Evolutionary conservation across 2,888 invertebrate species (phyloP).

Genomic region (Julus scanicus): DNA sequence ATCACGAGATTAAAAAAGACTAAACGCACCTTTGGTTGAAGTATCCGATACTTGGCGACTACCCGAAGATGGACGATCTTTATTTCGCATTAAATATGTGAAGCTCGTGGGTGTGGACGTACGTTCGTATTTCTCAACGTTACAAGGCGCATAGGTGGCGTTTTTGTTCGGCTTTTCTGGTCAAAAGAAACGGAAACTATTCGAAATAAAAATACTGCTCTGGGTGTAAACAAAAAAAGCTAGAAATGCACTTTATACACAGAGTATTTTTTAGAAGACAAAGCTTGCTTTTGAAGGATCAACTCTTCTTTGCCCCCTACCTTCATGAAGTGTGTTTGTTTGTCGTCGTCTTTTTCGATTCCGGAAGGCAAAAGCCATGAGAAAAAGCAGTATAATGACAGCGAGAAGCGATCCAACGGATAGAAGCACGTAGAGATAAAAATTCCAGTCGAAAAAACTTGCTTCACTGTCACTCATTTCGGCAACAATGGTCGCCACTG

Average conservation of each 20-base stretch:
- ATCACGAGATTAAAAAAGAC: too few relatives aligned
- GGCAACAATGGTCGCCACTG: constrained; percentile 53
- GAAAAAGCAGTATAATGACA: constrained; percentile 23
- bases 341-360: constrained; percentile 48
- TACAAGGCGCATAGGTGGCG: constrained; percentile 53
- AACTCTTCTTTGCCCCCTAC: constrained; percentile 32
- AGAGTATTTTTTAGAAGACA: too few relatives aligned
- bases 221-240: not conserved
- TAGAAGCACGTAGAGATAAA: constrained; percentile 52
- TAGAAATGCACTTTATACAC: not conserved
- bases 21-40: constrained; percentile 55
- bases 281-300: not conserved
- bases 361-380: constrained; percentile 41
- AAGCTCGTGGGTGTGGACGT: constrained; percentile 55
- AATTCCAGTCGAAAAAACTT: constrained; percentile 51
- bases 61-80: constrained; percentile 56
- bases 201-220: constrained; percentile 47
- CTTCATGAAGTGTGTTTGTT: constrained; percentile 54
- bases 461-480: constrained; percentile 38
- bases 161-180: constrained; percentile 52
- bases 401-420: constrained; percentile 50
- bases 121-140: constrained; percentile 55
- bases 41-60: constrained; percentile 56
- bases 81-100: constrained; percentile 56
- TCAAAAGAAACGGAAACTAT: constrained; percentile 46